Evolutionary conservation across 92 coral and sea anemone genomes (phyloP), one percentile per base, ranked within the genome.

Genomic region (Desmophyllum pertusum): DNA sequence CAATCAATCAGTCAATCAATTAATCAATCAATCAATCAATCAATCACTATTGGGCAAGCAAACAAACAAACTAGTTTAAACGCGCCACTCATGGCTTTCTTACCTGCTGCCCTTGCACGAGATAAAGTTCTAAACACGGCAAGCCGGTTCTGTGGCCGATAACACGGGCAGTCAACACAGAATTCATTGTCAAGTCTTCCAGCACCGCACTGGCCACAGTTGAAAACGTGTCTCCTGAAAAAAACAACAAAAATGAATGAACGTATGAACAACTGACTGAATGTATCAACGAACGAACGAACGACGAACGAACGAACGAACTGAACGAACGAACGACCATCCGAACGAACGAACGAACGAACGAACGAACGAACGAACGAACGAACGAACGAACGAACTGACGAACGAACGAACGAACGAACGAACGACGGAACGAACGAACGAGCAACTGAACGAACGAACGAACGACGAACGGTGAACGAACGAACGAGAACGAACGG

Each of bases 171-270:
- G 99, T 90, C 30, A 96, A 70, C 62, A 96, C 92, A 36, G 86
- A 81, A 57, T 92, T 96, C 95, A 94, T 93, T 21, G 98, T 91
- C 81, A 96, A 73, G 81, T 94, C 96, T 66, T 94, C 98, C 73
- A 96, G 72, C 71, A 92, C 90, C 23, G 99, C 98, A n/a, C 91
- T 87, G 15, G 99, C 95, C 18, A 93, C 90, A 50, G 87, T 65
- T 45, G 98, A 95, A 85, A 95, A 95, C 73, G 93, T 82, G 51
- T 95, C 98, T n/a, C 98, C 98, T 95, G 74, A 3, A n/a, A n/a
- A n/a, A n/a, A 76, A 40, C 55, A 75, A 10, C 19, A 23, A 23
- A n/a, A n/a, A n/a, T n/a, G n/a, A n/a, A 53, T 11, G 23, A 67
- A 38, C 13, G n/a, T n/a, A n/a, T n/a, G n/a, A n/a, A n/a, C n/a